These are phyloP conservation scores for Rhinogobius similis DNA, from an alignment of 2,113 vertebrate species.

Conservation along the genomic window DNA sequence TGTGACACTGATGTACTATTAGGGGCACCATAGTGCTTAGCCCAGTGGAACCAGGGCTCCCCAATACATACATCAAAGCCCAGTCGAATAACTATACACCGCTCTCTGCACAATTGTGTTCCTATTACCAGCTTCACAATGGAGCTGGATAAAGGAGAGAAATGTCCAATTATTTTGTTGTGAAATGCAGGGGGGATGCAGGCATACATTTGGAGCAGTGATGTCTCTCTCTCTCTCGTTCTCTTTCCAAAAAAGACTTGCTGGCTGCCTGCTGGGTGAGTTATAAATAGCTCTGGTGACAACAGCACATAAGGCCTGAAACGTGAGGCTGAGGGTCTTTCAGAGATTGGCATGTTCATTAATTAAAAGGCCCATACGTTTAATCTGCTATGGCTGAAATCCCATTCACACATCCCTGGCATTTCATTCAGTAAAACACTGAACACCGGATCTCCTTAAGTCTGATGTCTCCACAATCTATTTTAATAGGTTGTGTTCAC, in stretches of 20 bases:
- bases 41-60: constrained; percentile 38
- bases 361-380: constrained; percentile 43
- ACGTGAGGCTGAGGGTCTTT: constrained; percentile 58
- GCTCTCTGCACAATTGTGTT: constrained; percentile 1
- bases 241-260: constrained; percentile 42
- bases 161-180: constrained; percentile 8
- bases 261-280: constrained; percentile 51
- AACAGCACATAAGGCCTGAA: constrained; percentile 58
- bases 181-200: not conserved
- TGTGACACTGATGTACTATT: constrained; percentile 62
- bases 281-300: constrained; percentile 75
- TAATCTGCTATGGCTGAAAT: constrained; percentile 19
- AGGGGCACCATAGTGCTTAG: constrained; percentile 48
- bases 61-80: constrained; percentile 52
- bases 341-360: constrained; percentile 44
- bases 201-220: constrained; percentile 31
- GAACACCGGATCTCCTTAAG: not conserved
- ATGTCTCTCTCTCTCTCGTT: constrained; percentile 24
- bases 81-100: not conserved
- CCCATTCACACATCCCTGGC: not conserved
- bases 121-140: not conserved
- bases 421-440: not conserved
- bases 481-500: not conserved
- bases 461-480: not conserved
- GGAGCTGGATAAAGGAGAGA: not conserved